Base-by-base conservation (phyloP, 92 coral and sea anemone genomes). In the Siderastrea radians region DNA sequence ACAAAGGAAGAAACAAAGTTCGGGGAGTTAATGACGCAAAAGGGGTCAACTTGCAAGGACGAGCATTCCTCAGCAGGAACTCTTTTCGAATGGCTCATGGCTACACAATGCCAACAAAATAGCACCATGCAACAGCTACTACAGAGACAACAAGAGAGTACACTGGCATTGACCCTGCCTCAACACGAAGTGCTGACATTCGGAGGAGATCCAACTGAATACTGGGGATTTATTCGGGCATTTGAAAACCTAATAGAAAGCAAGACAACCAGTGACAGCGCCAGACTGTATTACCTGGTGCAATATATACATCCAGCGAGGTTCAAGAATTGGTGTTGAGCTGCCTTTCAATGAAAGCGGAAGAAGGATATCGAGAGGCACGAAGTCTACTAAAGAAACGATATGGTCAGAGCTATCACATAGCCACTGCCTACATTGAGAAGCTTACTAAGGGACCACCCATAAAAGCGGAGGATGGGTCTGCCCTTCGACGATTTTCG, bases 231-330 rank as follows among this genome's bases (percentile, higher is more conserved):
- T 61, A 79, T 91, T 64, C 91, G 91, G 19, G 91, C 93, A 51
- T 94, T 94, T 75, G 91, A 94, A 61, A 86, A 88, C 74, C 81
- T 91, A n/a, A 84, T 91, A 52, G 91, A 94, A 82, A 63, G 80
- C 19, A 88, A 91, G 77, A 89, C 89, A 47, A 45, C 64, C 54
- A 93, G 84, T 80, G 50, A 74, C 4, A 86, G 91, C 77, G 89
- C 93, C n/a, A 88, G 93, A 62, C 68, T 89, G 72, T 84, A 93
- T 83, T 93, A 86, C 75, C 80, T 92, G 64, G 79, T 89, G 2
- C 91, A 92, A 26, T 26, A 60, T 89, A 92, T 77, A 92, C 93
- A 48, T 67, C 89, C 5, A 92, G 96, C 19, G 79, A 88, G 52
- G 90, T 87, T 16, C 96, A 93, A 66, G 96, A 89, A 75, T 79